phyloP scores from a whole-genome alignment of 2,888 invertebrate genomes.

The Pheosia tremula region DNA sequence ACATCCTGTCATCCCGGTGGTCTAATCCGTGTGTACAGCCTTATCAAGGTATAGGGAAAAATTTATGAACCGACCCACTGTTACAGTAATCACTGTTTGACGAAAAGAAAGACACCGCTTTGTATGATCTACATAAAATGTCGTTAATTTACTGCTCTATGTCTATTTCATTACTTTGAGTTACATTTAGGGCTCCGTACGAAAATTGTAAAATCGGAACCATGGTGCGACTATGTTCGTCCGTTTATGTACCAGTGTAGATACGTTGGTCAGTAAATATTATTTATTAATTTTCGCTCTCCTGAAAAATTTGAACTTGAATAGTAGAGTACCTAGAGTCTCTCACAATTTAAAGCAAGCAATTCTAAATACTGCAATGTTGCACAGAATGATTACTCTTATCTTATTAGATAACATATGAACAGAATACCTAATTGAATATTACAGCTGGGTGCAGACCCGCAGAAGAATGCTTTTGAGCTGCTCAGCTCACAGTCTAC shows the following conservation, averaged over 20 bases:
- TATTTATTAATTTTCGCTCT: not conserved
- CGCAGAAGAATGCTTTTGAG: too few relatives aligned
- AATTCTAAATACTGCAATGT: too few relatives aligned
- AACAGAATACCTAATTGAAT: constrained; percentile 18
- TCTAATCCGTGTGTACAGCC: constrained; percentile 61
- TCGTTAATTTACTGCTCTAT: constrained; percentile 33
- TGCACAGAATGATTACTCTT: constrained; percentile 8
- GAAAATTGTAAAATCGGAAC: too few relatives aligned
- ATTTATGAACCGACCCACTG: constrained; percentile 71
- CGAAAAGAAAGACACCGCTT: constrained; percentile 59
- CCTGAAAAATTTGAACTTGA: too few relatives aligned
- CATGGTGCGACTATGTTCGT: too few relatives aligned
- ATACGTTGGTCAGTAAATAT: not conserved
- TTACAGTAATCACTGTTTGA: constrained; percentile 54
- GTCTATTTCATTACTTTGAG: constrained; percentile 17
- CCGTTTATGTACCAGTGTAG: too few relatives aligned
- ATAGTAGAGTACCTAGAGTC: too few relatives aligned
- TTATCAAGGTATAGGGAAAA: constrained; percentile 71
- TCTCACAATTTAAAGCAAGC: too few relatives aligned
- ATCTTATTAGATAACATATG: constrained; percentile 22
- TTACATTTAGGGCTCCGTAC: constrained; percentile 14
- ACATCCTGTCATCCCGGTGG: constrained; percentile 82
- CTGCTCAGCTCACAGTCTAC: too few relatives aligned
- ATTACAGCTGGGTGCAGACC: constrained; percentile 14
- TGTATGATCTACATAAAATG: constrained; percentile 25